These are phyloP conservation scores for Muntiacus muntjak DNA, from an alignment of 2,113 vertebrate species.

Conservation along the genomic window DNA sequence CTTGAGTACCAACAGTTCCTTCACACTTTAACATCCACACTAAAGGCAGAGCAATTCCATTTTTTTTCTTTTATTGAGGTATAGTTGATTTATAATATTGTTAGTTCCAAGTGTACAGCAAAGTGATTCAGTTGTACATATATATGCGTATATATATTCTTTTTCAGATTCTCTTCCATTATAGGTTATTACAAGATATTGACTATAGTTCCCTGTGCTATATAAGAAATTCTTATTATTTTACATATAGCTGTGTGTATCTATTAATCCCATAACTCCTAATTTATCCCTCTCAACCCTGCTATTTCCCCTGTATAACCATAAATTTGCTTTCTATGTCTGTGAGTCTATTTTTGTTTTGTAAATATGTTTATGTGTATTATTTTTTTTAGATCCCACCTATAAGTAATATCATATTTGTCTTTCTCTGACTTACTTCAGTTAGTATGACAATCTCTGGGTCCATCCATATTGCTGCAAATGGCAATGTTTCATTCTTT, in stretches of 20 bases:
- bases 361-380: neutral
- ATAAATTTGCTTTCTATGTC: neutral
- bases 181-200: neutral
- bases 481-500: neutral
- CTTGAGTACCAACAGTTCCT: neutral
- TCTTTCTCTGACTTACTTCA: neutral
- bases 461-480: neutral
- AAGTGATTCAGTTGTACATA: neutral
- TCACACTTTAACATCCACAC: neutral
- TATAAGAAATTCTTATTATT: neutral
- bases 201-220: neutral
- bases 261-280: neutral
- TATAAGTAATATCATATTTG: neutral
- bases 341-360: neutral
- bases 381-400: neutral
- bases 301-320: neutral
- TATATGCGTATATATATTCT: neutral
- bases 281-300: neutral
- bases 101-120: neutral
- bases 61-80: neutral
- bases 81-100: neutral
- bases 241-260: neutral
- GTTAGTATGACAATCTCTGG: neutral
- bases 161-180: neutral
- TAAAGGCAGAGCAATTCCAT: neutral